phyloP scores from a whole-genome alignment of 1,140 invertebrate species.

The Ips typographus region DNA sequence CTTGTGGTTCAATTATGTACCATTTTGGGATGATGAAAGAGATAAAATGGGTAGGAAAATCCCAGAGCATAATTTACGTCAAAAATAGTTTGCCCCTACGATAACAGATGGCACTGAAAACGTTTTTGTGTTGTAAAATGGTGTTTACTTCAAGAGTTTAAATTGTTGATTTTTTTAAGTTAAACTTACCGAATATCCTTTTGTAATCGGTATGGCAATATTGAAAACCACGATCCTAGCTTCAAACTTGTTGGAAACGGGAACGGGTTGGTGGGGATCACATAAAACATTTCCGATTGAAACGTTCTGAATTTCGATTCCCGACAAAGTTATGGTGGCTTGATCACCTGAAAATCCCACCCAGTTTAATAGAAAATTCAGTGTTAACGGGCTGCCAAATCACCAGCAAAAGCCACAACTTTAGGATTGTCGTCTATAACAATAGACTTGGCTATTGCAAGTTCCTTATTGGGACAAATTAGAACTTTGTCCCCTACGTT shows the following conservation, averaged over 20 bases:
- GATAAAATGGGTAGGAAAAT: too few relatives aligned
- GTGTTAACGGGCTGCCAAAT: background rate
- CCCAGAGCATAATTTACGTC: too few relatives aligned
- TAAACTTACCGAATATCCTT: slow-evolving; percentile 74
- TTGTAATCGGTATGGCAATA: slow-evolving; percentile 87
- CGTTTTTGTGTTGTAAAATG: too few relatives aligned
- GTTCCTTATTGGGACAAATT: slow-evolving; percentile 82
- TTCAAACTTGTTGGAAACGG: slow-evolving; percentile 78
- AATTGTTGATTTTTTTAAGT: too few relatives aligned
- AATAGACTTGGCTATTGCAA: slow-evolving; percentile 72
- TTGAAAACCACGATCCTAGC: slow-evolving; percentile 94
- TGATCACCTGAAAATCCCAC: slow-evolving; percentile 77
- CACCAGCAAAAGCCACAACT: slow-evolving; percentile 84
- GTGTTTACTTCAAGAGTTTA: too few relatives aligned
- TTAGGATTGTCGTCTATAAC: slow-evolving; percentile 72
- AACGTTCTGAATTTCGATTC: slow-evolving; percentile 82
- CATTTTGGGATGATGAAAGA: too few relatives aligned
- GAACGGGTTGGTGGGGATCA: slow-evolving; percentile 76
- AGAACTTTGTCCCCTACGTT: slow-evolving; percentile 84
- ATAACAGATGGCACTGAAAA: too few relatives aligned
- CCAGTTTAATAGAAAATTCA: slow-evolving; percentile 52
- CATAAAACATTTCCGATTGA: slow-evolving; percentile 84
- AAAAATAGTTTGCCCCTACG: too few relatives aligned
- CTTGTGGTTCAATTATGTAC: too few relatives aligned
- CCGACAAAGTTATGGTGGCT: slow-evolving; percentile 77